These are phyloP conservation scores for Philereme transversata DNA, from an alignment of 2,888 invertebrate genomes.

Conservation along the genomic window DNA sequence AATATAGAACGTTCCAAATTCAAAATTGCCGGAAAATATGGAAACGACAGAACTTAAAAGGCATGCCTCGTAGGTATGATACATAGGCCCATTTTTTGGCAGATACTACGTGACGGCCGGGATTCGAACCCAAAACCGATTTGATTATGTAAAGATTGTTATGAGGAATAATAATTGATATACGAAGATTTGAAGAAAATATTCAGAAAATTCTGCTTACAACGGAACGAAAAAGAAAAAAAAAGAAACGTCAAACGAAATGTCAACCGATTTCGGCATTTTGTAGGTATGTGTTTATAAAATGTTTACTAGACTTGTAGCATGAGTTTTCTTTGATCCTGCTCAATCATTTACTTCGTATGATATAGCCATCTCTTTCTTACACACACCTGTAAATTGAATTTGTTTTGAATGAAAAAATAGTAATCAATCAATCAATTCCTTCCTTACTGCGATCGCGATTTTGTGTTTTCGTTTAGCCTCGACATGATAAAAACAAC, in stretches of 20 bases:
- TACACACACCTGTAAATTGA: slow-evolving; percentile 4
- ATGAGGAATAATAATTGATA: too few species aligned
- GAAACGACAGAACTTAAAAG: too few species aligned
- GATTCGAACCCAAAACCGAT: too few species aligned
- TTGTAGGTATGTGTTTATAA: background rate
- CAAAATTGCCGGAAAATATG: too few species aligned
- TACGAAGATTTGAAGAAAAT: too few species aligned
- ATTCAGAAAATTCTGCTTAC: slow-evolving; percentile 6
- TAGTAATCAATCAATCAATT: slow-evolving; percentile 32
- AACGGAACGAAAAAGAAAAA: slow-evolving; percentile 10
- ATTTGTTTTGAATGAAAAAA: slow-evolving; percentile 5
- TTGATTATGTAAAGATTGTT: too few species aligned
- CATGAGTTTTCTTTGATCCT: slow-evolving; percentile 12
- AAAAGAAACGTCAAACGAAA: background rate
- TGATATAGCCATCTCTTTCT: slow-evolving; percentile 17
- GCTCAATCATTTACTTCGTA: background rate
- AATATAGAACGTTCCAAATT: too few species aligned
- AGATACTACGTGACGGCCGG: too few species aligned
- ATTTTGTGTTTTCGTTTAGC: slow-evolving; percentile 31
- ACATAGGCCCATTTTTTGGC: too few species aligned
- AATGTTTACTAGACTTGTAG: slow-evolving; percentile 5
- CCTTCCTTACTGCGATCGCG: slow-evolving; percentile 17
- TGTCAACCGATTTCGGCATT: slow-evolving; percentile 14
- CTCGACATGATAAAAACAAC: slow-evolving; percentile 33
- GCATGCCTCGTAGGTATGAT: too few species aligned